Base-by-base conservation (phyloP, 2,797 vertebrate species). In the Chaetophractus vellerosus region DNA sequence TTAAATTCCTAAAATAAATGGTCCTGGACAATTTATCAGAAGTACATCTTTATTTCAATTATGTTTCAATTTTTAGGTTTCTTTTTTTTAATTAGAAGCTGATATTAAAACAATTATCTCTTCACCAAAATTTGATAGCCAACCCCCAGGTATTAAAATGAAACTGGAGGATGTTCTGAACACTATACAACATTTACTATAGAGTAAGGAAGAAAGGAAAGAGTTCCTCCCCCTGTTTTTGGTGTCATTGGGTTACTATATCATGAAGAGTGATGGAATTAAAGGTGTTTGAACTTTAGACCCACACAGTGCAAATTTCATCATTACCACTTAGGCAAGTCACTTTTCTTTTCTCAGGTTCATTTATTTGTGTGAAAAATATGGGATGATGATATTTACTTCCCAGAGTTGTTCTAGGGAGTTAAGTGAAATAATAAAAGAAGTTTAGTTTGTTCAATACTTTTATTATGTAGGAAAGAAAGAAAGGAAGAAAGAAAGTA, bases 341-440 rank as follows among this genome's bases (percentile, higher is more conserved):
- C 31, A 82, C 76, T 71, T 93, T 87, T 82, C 8, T 74, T 38
- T 38, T 38, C 38, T 4, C 1, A 23, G 21, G 64, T 3, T 33
- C 4, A 15, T 92, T 85, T 81, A 57, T 71, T 80, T 91, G 7
- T 45, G 24, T 71, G 5, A 68, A 88, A 91, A 80, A 84, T 69
- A 55, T 23, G 36, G 4, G 18, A 15, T 84, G 15, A 66, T 45
- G 41, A 31, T 86, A 50, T 68, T 91, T 75, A 33, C 14, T 75
- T 74, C 55, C 21, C 24, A 68, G 68, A 52, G 19, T 86, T 86
- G 31, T 23, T 91, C 52, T 63, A n/a, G 24, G n/a, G 28, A 83
- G 82, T 72, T 83, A 83, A 68, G 24, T 78, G 16, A 41, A 38
- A 38, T 38, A 26, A 81, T 52, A 48, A 50, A n/a, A 72, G 12